Percentiles rank a stretch among this genome's conserved stretches.
Conservation (phyloP, 2,797 vertebrate genomes). For the Peromyscus melanophrys region DNA sequence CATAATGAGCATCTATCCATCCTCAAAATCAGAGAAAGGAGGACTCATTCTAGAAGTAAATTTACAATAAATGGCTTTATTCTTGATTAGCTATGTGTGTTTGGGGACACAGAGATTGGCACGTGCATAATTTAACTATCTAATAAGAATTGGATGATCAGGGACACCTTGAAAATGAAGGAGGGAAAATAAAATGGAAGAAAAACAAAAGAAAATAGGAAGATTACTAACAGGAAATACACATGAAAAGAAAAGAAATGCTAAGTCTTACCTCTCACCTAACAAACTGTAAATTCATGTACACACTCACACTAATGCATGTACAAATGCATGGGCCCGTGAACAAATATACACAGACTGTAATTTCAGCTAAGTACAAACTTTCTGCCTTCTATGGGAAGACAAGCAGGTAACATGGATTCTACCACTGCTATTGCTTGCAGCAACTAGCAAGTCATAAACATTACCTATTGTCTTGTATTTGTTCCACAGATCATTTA, state of each 20-base stretch:
- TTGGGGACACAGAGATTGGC: slow-evolving; percentile 76
- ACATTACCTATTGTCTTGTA: slow-evolving; percentile 41
- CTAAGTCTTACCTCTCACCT: slow-evolving; percentile 6
- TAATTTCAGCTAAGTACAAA: slow-evolving; percentile 59
- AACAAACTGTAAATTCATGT: slow-evolving; percentile 29
- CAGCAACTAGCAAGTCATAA: slow-evolving; percentile 17
- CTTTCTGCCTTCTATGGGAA: background rate
- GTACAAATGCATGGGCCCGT: background rate
- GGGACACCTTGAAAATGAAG: slow-evolving; percentile 78
- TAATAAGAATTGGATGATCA: slow-evolving; percentile 78
- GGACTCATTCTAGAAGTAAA: slow-evolving; percentile 80
- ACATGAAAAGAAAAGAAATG: slow-evolving; percentile 14
- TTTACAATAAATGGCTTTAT: slow-evolving; percentile 80
- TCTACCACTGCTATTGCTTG: background rate
- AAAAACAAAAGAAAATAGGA: slow-evolving; percentile 44
- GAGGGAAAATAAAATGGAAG: slow-evolving; percentile 25
- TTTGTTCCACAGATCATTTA: slow-evolving; percentile 65
- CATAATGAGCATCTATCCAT: slow-evolving; percentile 84
- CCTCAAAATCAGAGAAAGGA: slow-evolving; percentile 74
- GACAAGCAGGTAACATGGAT: background rate
- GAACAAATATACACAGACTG: background rate
- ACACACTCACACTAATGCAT: background rate
- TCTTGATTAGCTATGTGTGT: slow-evolving; percentile 80
- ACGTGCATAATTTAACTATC: slow-evolving; percentile 66
- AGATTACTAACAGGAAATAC: slow-evolving; percentile 38